phyloP scores from a whole-genome alignment of 2,113 vertebrate genomes.

The Neotoma lepida region DNA sequence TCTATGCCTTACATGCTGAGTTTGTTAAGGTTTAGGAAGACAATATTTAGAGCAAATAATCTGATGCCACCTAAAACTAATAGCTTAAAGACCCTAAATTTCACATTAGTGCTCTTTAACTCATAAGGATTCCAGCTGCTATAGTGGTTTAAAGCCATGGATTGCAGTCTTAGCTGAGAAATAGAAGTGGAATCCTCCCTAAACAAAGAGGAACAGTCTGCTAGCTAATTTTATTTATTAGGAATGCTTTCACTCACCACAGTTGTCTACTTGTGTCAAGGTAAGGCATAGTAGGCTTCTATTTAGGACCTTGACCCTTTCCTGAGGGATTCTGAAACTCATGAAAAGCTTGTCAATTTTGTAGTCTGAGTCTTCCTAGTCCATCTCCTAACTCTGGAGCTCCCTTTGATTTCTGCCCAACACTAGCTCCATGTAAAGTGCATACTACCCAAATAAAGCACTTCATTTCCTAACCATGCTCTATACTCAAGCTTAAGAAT shows the following conservation, averaged over 20 bases:
- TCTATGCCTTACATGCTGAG: not conserved
- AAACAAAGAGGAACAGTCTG: slow-evolving; percentile 36
- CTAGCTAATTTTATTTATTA: not conserved
- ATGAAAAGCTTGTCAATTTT: not conserved
- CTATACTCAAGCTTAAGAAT: not conserved
- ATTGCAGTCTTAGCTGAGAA: slow-evolving; percentile 16
- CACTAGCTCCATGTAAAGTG: not conserved
- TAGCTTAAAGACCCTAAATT: slow-evolving; percentile 12
- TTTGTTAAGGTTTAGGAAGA: not conserved
- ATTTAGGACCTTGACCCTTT: not conserved
- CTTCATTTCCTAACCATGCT: not conserved
- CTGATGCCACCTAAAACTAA: not conserved
- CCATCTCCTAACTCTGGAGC: not conserved
- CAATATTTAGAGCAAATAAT: slow-evolving; percentile 33
- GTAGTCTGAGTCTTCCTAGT: not conserved
- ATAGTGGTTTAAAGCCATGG: not conserved
- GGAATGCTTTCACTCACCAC: not conserved
- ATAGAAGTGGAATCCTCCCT: not conserved
- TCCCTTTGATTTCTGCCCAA: slow-evolving; percentile 10
- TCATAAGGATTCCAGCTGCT: slow-evolving; percentile 23
- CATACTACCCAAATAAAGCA: not conserved
- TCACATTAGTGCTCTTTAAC: slow-evolving; percentile 17
- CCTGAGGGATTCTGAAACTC: not conserved
- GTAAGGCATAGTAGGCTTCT: not conserved
- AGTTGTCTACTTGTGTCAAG: not conserved